phyloP scores from a whole-genome alignment of 2,113 vertebrate genomes.

The Actinemys pallida region DNA sequence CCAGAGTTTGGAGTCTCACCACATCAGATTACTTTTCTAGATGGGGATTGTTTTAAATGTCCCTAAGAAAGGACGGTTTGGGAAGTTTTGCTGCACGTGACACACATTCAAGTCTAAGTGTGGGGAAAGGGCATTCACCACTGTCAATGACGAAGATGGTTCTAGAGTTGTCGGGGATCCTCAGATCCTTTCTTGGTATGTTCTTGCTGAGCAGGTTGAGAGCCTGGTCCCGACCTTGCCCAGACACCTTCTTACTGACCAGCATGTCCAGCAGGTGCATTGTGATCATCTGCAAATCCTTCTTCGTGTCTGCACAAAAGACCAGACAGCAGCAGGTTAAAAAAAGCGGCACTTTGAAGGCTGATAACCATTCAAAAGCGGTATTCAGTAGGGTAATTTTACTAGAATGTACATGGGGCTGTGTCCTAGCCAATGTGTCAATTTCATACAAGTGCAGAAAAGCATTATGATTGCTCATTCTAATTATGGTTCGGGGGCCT shows the following conservation, averaged over 20 bases:
- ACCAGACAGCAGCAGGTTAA: not conserved
- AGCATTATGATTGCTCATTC: not conserved
- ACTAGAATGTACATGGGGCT: not conserved
- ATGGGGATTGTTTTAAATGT: not conserved
- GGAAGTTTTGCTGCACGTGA: not conserved
- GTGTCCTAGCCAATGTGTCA: not conserved
- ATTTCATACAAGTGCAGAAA: not conserved
- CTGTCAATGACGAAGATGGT: constrained; percentile 91
- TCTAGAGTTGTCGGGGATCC: constrained; percentile 85
- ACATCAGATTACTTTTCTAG: not conserved
- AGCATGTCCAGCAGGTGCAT: constrained; percentile 91
- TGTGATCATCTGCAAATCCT: constrained; percentile 91
- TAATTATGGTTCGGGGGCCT: not conserved
- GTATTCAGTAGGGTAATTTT: too few species aligned
- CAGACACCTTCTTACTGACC: constrained; percentile 90
- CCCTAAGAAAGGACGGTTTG: not conserved
- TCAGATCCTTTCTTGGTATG: constrained; percentile 88
- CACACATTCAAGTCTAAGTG: not conserved
- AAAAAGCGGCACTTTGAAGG: not conserved
- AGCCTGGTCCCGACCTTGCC: constrained; percentile 93
- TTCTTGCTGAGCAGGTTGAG: constrained; percentile 95
- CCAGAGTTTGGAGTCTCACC: not conserved
- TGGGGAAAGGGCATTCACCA: constrained; percentile 77
- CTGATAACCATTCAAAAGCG: too few species aligned
- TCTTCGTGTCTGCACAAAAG: constrained; percentile 84